Percentiles rank a stretch among this genome's conserved stretches.
These are phyloP conservation scores for Pseudocheirus occidentalis DNA, from an alignment of 2,797 vertebrate species.

Conservation along the genomic window DNA sequence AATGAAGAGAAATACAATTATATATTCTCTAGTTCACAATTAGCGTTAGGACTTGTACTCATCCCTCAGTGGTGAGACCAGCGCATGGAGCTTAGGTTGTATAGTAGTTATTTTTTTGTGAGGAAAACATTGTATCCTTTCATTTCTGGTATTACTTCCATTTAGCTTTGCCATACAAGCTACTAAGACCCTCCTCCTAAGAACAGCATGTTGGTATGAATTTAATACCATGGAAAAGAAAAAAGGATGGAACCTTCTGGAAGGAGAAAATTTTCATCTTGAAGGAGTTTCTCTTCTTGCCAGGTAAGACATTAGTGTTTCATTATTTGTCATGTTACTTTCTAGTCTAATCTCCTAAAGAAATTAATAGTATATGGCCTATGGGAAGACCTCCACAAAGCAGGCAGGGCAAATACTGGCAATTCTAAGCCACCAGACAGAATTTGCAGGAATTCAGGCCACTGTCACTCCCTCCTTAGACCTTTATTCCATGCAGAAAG, in stretches of 20 bases:
- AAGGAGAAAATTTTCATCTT: slow-evolving; percentile 65
- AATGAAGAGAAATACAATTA: neutral
- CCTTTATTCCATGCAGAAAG: neutral
- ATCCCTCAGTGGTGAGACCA: neutral
- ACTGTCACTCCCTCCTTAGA: neutral
- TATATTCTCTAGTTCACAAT: neutral
- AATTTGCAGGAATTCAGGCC: neutral
- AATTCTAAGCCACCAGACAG: neutral
- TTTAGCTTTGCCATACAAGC: slow-evolving; percentile 72
- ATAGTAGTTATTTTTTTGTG: neutral
- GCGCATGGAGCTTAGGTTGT: neutral
- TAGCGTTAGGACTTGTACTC: neutral
- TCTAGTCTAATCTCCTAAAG: neutral
- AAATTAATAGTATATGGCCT: neutral
- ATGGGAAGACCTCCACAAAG: neutral
- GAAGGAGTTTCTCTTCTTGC: slow-evolving; percentile 77
- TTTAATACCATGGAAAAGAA: slow-evolving; percentile 77
- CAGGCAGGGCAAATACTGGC: neutral
- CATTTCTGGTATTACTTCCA: slow-evolving; percentile 4
- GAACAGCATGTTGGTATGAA: slow-evolving; percentile 71
- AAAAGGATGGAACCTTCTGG: slow-evolving; percentile 75
- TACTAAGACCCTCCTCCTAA: slow-evolving; percentile 77
- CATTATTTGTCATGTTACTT: slow-evolving; percentile 5
- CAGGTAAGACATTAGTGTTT: slow-evolving; percentile 69
- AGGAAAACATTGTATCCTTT: neutral